These are phyloP conservation scores for Acipenser oxyrinchus DNA, from an alignment of 2,797 vertebrate species.

Conservation along the genomic window DNA sequence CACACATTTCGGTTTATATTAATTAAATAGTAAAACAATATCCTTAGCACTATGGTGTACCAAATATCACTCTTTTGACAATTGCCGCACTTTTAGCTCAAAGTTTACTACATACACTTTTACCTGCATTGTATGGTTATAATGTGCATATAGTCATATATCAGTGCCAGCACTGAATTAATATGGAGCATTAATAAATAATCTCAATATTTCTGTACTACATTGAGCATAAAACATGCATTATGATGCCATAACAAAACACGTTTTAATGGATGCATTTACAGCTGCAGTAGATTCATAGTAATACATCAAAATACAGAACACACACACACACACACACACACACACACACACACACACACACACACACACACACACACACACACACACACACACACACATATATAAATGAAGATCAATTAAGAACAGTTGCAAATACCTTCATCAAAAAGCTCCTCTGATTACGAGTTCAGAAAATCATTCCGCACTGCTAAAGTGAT, in stretches of 20 bases:
- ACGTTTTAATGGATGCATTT: too few species aligned
- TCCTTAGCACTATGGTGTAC: not conserved
- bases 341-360: constrained; percentile 8
- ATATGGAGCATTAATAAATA: too few species aligned
- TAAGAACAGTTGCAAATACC: constrained; percentile 17
- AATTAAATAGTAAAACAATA: too few species aligned
- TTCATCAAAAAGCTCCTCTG: constrained; percentile 21
- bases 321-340: not conserved
- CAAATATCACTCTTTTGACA: constrained; percentile 1
- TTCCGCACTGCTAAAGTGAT: constrained; percentile 15
- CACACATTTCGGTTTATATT: too few species aligned
- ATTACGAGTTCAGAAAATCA: constrained; percentile 22
- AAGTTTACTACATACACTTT: constrained; percentile 9
- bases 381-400: not conserved
- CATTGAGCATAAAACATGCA: too few species aligned
- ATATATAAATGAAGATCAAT: not conserved
- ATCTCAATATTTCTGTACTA: too few species aligned
- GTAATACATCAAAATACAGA: too few species aligned
- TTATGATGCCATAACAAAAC: too few species aligned
- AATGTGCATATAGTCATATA: too few species aligned
- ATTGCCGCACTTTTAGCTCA: not conserved
- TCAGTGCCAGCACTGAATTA: too few species aligned
- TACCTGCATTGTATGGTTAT: not conserved
- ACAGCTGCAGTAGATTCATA: too few species aligned
- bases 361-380: not conserved